Base-by-base conservation (phyloP, 2,113 vertebrate species). In the Leucosticte australis region DNA sequence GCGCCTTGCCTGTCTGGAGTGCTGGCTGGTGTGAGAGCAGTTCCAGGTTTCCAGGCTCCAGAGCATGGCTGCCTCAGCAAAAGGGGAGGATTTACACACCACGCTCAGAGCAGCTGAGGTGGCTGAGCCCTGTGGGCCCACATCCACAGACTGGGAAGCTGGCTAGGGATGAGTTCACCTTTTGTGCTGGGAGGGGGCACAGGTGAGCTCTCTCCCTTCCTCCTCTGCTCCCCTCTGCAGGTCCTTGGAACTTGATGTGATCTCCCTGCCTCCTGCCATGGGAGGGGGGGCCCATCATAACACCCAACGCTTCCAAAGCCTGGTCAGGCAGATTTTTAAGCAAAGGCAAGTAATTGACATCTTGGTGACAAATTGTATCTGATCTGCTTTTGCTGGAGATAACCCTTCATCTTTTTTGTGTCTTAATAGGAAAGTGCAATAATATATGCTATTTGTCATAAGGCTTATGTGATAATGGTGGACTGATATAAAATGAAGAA, bases 401-500 rank as follows among this genome's bases (percentile, higher is more conserved):
- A 95, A 76, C 73, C 87, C 89, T 96, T 95, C 35, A 41, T 85
- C 96, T 94, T 87, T 90, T 46, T 79, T n/a, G n/a, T 2, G 24
- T 82, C 84, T 87, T 91, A 97, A 96, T 95, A 92, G 63, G 91
- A 87, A 92, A 87, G 89, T 91, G 96, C 90, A 95, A 95, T 93
- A 96, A 79, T 53, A 64, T 88, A 65, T 33, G 74, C 75, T 93
- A 78, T 94, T 94, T 94, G 71, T 44, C 74, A 31, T 60, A 80
- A 57, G 60, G 49, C 60, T 80, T 94, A 37, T 79, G 30, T 82
- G 65, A 94, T 95, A 89, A 92, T 97, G 84, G 94, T 60, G 28
- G 33, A 26, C 76, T 91, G 89, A 89, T 92, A 88, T 95, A 96
- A 97, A 97, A 95, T 76, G 93, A 93, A 91, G 90, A 95, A 90